Base-by-base conservation (phyloP, 2,888 invertebrate genomes). In the Saturnia japonica region DNA sequence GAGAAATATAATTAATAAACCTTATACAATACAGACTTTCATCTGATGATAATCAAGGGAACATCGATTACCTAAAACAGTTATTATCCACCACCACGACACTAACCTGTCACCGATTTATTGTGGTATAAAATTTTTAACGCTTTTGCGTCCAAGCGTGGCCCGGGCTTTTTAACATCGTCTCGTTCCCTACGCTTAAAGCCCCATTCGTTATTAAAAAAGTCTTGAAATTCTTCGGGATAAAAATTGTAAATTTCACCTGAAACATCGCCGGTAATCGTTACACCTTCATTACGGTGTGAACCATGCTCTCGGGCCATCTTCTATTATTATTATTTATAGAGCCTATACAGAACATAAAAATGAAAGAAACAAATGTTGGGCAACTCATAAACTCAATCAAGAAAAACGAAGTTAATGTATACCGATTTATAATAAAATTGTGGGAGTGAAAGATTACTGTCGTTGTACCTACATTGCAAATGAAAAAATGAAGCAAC, bases 151-250 rank as follows among this genome's bases (percentile, higher is more conserved):
- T 96, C 95, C 90, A 96, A 96, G 73, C 95, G 96, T 68, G 98
- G 98, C 72, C 98, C 98, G n/a, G 98, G 98, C 93, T 98, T 98
- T 94, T 98, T 98, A 69, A 98, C 98, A 91, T 98, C 98, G 76
- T 98, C 95, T 82, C 98, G 95, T 94, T 98, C 98, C 80, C 97
- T 96, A 82, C 98, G 95, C 81, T 97, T 97, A 94, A 98, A 98
- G 75, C 97, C 97, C 90, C 96, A 94, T 92, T 96, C 96, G 84
- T 94, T 95, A 86, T 95, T 95, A 85, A 96, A 87, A 76, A 95
- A 91, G 84, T 95, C 95, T 84, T 95, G 95, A 76, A 96, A 91
- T 82, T 95, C 95, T 82, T 88, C 91, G 81, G 88, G 88, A 89
- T 88, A 88, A 86, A 91, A 88, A 87, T 91, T 89, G 78, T 90